Base-by-base conservation (phyloP, 1,140 invertebrate genomes). In the Lordiphosa clarofinis region DNA sequence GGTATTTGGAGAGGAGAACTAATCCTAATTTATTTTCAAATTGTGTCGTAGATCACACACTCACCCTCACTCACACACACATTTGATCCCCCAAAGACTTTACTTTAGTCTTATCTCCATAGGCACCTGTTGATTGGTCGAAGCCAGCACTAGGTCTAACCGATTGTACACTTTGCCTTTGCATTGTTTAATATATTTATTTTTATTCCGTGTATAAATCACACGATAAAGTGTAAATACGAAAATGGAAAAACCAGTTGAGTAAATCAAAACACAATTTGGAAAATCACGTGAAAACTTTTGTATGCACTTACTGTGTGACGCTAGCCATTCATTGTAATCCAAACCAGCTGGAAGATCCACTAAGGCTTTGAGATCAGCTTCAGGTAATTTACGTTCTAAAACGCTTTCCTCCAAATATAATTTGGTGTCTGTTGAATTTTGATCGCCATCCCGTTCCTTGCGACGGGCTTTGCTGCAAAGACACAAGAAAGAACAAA, bases 251-350 rank as follows among this genome's bases (percentile, higher is more conserved):
- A 2, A 19, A 3, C 3, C 19, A 19, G 19, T 19, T 19, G 19
- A 19, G 19, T 19, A 3, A 19, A 19, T 19, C 19, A 19, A 19
- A 19, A 19, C 19, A 19, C 1, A 19, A 19, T 19, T 19, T 19
- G 19, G 19, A 19, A 19, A 19, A 19, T 19, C 19, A 19, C 19
- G 19, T 19, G 19, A 19, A 19, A 19, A 0, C 1, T 19, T 19
- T 19, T 19, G 19, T 19, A 19, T 19, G 21, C 50, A 94, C 94
- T 94, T 90, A 98, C 96, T 98, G 89, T 99, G 97, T 68, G 97
- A 98, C 56, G 97, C 97, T 68, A 99, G 93, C 97, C 98, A 99
- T 92, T 99, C 98, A 91, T 99, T 98, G 91, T 97, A 96, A 90
- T 98, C 97, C 87, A 99, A 92, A 65, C 96, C 96, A 63, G 94